Conservation (phyloP, 2,888 invertebrate genomes). For the Gymnocheta viridis region DNA sequence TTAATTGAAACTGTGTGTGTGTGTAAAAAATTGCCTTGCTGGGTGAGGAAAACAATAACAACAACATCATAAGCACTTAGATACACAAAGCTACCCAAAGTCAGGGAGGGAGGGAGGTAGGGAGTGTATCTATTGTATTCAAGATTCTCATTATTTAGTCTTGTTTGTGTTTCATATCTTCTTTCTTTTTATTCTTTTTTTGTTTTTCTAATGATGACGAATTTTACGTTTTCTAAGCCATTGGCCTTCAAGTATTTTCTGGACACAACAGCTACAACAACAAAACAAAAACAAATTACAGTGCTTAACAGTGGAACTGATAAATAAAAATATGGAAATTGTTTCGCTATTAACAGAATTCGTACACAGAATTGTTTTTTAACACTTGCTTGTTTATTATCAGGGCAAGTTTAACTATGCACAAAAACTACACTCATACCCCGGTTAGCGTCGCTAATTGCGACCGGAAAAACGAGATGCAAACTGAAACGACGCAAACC, state of each 20-base stretch:
- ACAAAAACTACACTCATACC: no score
- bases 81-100: not conserved
- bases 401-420: no score
- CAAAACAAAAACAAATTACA: not conserved
- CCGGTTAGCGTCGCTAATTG: no score
- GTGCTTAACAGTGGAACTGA: not conserved
- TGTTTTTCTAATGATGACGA: slow-evolving; percentile 18
- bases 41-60: not conserved
- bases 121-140: not conserved
- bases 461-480: no score
- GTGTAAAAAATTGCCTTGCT: not conserved
- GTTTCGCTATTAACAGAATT: no score
- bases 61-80: not conserved
- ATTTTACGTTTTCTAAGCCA: slow-evolving; percentile 31
- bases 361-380: no score
- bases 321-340: not conserved
- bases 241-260: slow-evolving; percentile 30
- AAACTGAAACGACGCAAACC: no score
- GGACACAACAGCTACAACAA: not conserved
- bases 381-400: no score
- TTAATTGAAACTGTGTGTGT: slow-evolving; percentile 21
- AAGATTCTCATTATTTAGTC: slow-evolving; percentile 9
- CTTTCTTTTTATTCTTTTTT: not conserved
- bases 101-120: no score
- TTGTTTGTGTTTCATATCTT: not conserved